phyloP scores from a whole-genome alignment of 2,888 invertebrate genomes.

The Drosophila picticornis region DNA sequence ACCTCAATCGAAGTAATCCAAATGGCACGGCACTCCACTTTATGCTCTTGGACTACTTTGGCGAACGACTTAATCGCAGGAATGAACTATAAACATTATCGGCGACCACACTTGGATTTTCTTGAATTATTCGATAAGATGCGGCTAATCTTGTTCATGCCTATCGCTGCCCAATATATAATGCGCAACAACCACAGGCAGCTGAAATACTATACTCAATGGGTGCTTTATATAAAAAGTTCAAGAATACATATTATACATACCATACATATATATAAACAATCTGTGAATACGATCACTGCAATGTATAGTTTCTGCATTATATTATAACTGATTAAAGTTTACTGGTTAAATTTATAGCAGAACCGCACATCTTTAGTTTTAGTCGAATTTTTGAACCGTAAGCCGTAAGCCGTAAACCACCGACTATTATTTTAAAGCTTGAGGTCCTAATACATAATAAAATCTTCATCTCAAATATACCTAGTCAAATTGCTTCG shows the following conservation, averaged over 20 bases:
- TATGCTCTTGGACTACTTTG: slow-evolving; percentile 13
- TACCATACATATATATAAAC: neutral
- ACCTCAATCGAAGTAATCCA: slow-evolving; percentile 28
- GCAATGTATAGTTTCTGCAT: neutral
- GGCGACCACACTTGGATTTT: slow-evolving; percentile 62
- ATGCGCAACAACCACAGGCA: slow-evolving; percentile 3
- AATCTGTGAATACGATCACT: slow-evolving; percentile 4
- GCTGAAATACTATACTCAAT: slow-evolving; percentile 16
- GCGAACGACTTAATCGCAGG: slow-evolving; percentile 34
- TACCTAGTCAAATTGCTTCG: neutral
- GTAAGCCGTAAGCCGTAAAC: too few relatives aligned
- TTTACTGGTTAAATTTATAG: neutral
- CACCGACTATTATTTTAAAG: too few relatives aligned
- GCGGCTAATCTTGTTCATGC: slow-evolving; percentile 60
- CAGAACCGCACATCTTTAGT: neutral
- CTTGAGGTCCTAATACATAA: neutral
- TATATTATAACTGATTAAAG: neutral
- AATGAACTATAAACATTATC: slow-evolving; percentile 52
- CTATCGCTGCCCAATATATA: slow-evolving; percentile 18
- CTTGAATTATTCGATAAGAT: slow-evolving; percentile 54
- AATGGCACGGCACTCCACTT: slow-evolving; percentile 36
- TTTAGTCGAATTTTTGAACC: neutral
- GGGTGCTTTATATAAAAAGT: slow-evolving; percentile 9
- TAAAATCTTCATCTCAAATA: neutral
- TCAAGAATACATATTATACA: slow-evolving; percentile 11